Base-by-base conservation (phyloP, 2,888 invertebrate species). In the Plebejus melissa region DNA sequence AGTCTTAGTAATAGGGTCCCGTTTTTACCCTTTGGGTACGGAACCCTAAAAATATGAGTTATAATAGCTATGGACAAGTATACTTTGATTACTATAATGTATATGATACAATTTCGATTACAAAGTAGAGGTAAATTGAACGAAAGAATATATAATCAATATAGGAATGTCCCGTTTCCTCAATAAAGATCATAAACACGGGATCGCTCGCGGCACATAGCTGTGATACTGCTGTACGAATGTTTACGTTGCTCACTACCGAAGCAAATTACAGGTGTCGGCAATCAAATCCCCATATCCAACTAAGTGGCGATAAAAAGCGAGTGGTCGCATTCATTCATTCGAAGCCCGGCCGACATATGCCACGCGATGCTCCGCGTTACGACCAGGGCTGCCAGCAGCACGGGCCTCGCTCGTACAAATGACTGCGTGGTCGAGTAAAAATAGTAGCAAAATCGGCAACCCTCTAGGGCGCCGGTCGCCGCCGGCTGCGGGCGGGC, bases 291-390 rank as follows among this genome's bases (percentile, higher is more conserved):
- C 86, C 83, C 79, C 81, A 80, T 79, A 80, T 87, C 86, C 86
- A 85, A 85, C 87, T 83, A 85, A 86, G 88, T 85, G 85, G 85
- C 86, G 87, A 90, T 90, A 91, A 91, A 91, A 90, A 89, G 87
- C 86, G 86, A 83, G 84, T 84, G 82, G 84, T 83, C 84, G 82
- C 77, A 80, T 80, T 81, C 83, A 84, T 84, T 84, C 83, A 84
- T 83, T 80, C 79, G 79, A 77, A 75, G 78, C 76, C 76, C 77
- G 77, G 75, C 78, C 75, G 76, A 76, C 77, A 69, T 78, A 76
- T 79, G 76, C 76, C 78, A 74, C 75, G 75, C 58, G 74, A 74
- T 57, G 78, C 76, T 75, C 77, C 77, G 78, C 70, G 76, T 75
- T 69, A 78, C 78, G 76, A 76, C 79, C 79, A 74, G 74, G 38